These are phyloP conservation scores for Dasyprocta punctata DNA, from an alignment of 2,113 vertebrate genomes.

Conservation along the genomic window DNA sequence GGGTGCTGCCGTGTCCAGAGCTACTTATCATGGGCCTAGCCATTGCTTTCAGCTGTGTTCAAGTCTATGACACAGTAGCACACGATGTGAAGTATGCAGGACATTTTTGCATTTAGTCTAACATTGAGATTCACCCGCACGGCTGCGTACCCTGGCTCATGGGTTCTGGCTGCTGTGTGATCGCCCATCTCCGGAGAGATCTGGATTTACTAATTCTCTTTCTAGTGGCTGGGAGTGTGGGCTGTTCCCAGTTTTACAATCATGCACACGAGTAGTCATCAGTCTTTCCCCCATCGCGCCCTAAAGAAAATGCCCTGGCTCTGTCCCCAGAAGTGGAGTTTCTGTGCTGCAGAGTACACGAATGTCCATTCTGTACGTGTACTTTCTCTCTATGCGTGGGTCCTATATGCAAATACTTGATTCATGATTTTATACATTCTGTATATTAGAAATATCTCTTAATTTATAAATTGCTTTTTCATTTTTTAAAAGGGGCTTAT, in stretches of 20 bases:
- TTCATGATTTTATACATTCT: background rate
- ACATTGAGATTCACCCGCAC: background rate
- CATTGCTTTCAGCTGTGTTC: background rate
- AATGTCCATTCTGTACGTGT: background rate
- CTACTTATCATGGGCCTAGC: accelerated
- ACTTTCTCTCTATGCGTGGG: background rate
- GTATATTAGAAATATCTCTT: background rate
- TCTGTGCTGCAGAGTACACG: background rate
- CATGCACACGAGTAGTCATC: background rate
- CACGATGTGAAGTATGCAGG: accelerated
- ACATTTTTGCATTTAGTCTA: background rate
- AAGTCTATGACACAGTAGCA: background rate
- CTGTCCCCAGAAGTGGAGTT: background rate
- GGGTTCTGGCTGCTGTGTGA: background rate
- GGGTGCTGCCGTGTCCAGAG: accelerated
- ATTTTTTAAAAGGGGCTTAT: background rate
- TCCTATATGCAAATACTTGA: background rate
- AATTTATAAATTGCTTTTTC: background rate
- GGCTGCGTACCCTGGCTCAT: accelerated
- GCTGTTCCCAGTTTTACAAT: background rate
- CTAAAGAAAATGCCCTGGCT: background rate
- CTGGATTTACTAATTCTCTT: background rate
- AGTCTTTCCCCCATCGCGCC: background rate
- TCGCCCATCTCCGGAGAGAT: too few relatives aligned
- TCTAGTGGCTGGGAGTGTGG: too few relatives aligned